Conservation (phyloP, 64 coral and sea anemone species). For the Dendrophyllia cribrosa region DNA sequence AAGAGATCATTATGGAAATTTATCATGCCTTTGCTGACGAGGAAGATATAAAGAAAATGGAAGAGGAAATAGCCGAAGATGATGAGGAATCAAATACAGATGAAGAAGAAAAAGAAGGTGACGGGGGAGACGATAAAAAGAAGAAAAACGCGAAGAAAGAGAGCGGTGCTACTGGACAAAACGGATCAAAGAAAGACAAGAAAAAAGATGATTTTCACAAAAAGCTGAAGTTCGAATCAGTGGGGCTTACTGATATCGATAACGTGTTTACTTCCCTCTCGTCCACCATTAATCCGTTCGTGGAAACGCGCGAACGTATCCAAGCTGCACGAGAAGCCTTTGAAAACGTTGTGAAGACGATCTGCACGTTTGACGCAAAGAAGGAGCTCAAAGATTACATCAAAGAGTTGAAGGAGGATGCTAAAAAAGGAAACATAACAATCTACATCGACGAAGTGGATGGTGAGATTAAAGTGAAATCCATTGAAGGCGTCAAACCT, state of each 20-base stretch:
- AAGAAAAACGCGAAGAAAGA: constrained; percentile 14
- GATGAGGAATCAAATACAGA: constrained; percentile 19
- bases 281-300: constrained; percentile 68
- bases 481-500: constrained; percentile 75
- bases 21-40: constrained; percentile 78
- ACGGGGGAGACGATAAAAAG: not conserved
- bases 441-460: constrained; percentile 81
- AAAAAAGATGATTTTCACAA: constrained; percentile 76
- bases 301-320: constrained; percentile 69
- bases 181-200: constrained; percentile 21
- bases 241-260: constrained; percentile 85
- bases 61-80: constrained; percentile 38
- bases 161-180: not conserved
- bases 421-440: constrained; percentile 82
- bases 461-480: constrained; percentile 76
- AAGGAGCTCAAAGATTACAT: constrained; percentile 83
- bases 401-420: constrained; percentile 82
- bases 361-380: constrained; percentile 68
- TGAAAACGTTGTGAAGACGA: constrained; percentile 67
- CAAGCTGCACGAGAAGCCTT: constrained; percentile 83
- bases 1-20: constrained; percentile 69
- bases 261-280: constrained; percentile 69
- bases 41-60: constrained; percentile 64
- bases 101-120: not conserved
- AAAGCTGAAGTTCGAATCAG: constrained; percentile 61